Base-by-base conservation (phyloP, 2,888 invertebrate genomes). In the Chrysopilus asiliformis region DNA sequence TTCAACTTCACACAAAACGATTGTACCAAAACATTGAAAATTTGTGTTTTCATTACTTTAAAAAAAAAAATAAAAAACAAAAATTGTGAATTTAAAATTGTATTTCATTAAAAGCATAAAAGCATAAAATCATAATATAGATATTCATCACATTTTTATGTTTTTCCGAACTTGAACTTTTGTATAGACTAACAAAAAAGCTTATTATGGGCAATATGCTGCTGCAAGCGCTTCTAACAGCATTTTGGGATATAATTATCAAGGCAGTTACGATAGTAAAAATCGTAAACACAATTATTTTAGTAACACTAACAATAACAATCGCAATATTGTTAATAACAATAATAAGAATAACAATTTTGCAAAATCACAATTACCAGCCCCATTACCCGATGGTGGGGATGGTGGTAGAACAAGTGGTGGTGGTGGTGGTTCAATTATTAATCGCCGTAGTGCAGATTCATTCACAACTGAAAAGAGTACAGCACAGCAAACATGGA, bases 401-500 rank as follows among this genome's bases (percentile, higher is more conserved):
- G n/a, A n/a, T n/a, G n/a, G n/a, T n/a, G n/a, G n/a, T n/a, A n/a
- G n/a, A n/a, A n/a, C 39, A 32, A 31, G 28, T 35, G 43, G 32
- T 41, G 33, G 27, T 31, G 39, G 37, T 40, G 39, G 37, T 38
- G 40, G 25, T 35, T 31, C 12, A 16, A 12, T 28, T 12, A 40
- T 27, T 31, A 31, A 15, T 35, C 32, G 32, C 26, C 18, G 16
- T 27, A 32, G 31, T 30, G 18, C 10, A 31, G 39, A 45, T 40
- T 41, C 40, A 41, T 37, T 43, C 32, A 45, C 52, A 46, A 53
- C 51, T 45, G 53, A 60, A 49, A 62, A 59, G 48, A 58, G 52
- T 53, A 54, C 56, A 49, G 58, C 60, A 56, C 60, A 62, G 33
- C 72, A 74, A 55, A 72, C 76, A 42, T 85, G 85, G 84, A 81